A percentile compares a stretch with the other conserved stretches of the same genome.
Evolutionary conservation across 1,140 invertebrate genomes (phyloP).

Genomic region (Drosophila equinoxialis): DNA sequence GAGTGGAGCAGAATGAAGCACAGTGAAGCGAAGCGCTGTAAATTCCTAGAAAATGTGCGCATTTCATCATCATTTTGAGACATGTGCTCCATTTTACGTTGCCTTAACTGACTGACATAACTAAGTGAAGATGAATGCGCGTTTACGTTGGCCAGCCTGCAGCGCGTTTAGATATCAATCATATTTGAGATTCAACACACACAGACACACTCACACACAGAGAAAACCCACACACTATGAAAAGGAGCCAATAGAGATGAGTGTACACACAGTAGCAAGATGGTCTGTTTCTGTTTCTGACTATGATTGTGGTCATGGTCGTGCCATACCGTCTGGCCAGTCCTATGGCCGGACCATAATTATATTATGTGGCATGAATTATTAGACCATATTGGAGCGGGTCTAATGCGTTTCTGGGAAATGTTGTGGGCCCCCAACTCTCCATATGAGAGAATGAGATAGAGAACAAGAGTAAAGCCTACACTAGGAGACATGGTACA

Average conservation of each 20-base stretch:
- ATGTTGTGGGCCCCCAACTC: slow-evolving; percentile 32
- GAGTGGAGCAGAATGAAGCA: not conserved
- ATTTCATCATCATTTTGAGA: slow-evolving; percentile 82
- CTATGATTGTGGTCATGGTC: slow-evolving; percentile 63
- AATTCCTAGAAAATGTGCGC: slow-evolving; percentile 81
- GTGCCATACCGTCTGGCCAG: slow-evolving; percentile 73
- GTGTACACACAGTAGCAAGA: not conserved
- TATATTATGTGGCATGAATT: slow-evolving; percentile 83
- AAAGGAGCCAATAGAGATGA: not conserved
- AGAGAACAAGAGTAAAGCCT: too few species aligned
- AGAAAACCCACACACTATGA: not conserved
- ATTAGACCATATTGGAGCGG: slow-evolving; percentile 82
- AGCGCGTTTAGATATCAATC: slow-evolving; percentile 75
- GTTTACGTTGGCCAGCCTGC: slow-evolving; percentile 44
- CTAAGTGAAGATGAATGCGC: slow-evolving; percentile 82
- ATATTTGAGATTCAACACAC: slow-evolving; percentile 74
- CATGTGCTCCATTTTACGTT: slow-evolving; percentile 77
- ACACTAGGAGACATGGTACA: slow-evolving; percentile 13
- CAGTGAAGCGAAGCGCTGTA: slow-evolving; percentile 31
- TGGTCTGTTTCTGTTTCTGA: slow-evolving; percentile 25
- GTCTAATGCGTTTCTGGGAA: slow-evolving; percentile 81
- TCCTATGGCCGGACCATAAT: slow-evolving; percentile 70
- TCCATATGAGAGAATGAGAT: slow-evolving; percentile 4
- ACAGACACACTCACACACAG: not conserved
- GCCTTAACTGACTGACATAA: slow-evolving; percentile 81